phyloP scores from a whole-genome alignment of 2,888 invertebrate genomes.

The Mimachlamys varia region DNA sequence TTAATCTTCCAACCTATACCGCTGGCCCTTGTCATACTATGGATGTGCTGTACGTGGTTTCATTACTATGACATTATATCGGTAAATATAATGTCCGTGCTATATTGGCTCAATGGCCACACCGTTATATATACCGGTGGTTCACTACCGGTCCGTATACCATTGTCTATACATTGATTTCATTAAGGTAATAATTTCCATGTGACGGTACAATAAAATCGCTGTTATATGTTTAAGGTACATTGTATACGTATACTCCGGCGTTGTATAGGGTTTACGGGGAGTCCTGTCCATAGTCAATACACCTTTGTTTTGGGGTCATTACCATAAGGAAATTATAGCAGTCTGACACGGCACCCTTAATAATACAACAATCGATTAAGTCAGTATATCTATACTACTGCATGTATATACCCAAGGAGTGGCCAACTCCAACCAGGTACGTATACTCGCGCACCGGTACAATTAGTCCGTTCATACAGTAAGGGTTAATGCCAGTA shows the following conservation, averaged over 20 bases:
- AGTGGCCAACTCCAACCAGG: background rate
- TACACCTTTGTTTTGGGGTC: slow-evolving; percentile 34
- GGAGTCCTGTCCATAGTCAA: background rate
- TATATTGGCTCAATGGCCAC: background rate
- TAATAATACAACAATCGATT: slow-evolving; percentile 33
- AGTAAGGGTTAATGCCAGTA: background rate
- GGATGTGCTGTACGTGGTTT: too few relatives aligned
- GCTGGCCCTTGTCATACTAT: too few relatives aligned
- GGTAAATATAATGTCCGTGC: too few relatives aligned
- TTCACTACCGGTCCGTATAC: background rate
- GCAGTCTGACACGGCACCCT: background rate
- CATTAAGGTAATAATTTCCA: background rate
- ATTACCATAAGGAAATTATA: slow-evolving; percentile 18
- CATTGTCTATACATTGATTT: slow-evolving; percentile 12
- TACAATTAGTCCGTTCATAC: background rate
- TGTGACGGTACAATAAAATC: background rate
- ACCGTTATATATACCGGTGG: background rate
- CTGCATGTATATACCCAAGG: background rate
- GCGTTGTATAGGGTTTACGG: background rate
- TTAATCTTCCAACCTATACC: too few relatives aligned
- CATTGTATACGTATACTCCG: too few relatives aligned
- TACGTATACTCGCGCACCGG: background rate
- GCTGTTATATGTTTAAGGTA: background rate
- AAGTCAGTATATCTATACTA: slow-evolving; percentile 36
- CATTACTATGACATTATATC: too few relatives aligned